Conservation (phyloP, 92 coral and sea anemone genomes). For the Meandrina meandrites region DNA sequence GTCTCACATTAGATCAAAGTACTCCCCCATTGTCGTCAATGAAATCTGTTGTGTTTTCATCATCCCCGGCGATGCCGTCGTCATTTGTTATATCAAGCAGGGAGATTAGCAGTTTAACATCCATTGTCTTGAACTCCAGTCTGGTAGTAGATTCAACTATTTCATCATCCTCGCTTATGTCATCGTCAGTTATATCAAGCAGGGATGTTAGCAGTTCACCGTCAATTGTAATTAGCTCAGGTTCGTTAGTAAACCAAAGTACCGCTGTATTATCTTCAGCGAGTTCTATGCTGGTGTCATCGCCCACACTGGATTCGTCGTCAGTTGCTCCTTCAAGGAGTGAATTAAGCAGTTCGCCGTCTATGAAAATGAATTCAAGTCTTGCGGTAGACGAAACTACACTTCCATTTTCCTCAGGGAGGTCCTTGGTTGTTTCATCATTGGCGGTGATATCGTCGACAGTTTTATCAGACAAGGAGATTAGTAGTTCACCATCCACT, state of each 20-base stretch:
- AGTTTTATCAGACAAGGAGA: neutral
- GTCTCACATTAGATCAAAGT: neutral
- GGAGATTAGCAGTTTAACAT: neutral
- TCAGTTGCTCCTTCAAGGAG: neutral
- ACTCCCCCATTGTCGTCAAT: neutral
- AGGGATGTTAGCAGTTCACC: neutral
- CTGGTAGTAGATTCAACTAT: neutral
- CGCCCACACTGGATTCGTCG: neutral
- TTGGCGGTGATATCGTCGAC: neutral
- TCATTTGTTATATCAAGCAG: too few species aligned
- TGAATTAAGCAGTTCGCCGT: neutral
- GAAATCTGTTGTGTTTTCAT: too few species aligned
- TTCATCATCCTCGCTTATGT: neutral
- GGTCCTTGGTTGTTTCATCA: neutral
- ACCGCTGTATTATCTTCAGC: neutral
- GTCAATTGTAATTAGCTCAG: neutral
- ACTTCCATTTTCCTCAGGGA: neutral
- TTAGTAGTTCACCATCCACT: neutral
- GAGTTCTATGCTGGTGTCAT: neutral
- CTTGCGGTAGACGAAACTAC: neutral
- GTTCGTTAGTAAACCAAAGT: neutral
- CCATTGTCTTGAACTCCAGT: neutral
- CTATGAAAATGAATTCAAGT: neutral
- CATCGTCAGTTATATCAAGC: neutral
- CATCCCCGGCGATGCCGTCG: too few species aligned